Base-by-base conservation (phyloP, 2,888 invertebrate species). In the Acanthosepion lycidas region DNA sequence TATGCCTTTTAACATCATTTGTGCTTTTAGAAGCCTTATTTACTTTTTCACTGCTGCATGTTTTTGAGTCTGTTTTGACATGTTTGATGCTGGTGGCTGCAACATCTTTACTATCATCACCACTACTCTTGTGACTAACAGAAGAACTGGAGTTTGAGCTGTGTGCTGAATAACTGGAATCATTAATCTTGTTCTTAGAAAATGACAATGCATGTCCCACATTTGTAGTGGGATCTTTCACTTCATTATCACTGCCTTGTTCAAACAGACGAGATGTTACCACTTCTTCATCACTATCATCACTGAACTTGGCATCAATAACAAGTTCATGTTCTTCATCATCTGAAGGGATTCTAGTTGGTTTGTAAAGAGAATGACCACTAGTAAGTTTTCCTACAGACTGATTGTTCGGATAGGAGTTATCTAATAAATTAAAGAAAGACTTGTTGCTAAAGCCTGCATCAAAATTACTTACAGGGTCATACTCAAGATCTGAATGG, bases 381-480 rank as follows among this genome's bases (percentile, higher is more conserved):
- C 33, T n/a, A n/a, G n/a, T 78, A 78, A 78, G 78, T n/a, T 78
- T 78, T 78, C 33, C 78, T 3, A 78, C 78, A 78, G 78, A 78
- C 78, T n/a, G 78, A n/a, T n/a, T 78, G n/a, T n/a, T 78, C n/a
- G 78, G n/a, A n/a, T 93, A 93, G 53, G 51, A 53, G 53, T 93
- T 93, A 53, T 93, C 93, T n/a, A 93, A 93, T 78, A 78, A 78
- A 49, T 93, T 93, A 53, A 93, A 51, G 28, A n/a, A 91, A 55
- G 93, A 64, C 94, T 92, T 94, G 42, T 55, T 64, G 55, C 94
- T 42, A 48, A 94, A 94, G 33, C 94, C 94, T n/a, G 94, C 94
- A 91, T 96, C 95, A 95, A 95, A 97, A 94, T 97, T 97, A 94
- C 96, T 95, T 18, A 96, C 96, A 78, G 97, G 97, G 94, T 97